A percentile compares a stretch with the other conserved stretches of the same genome.
Conservation (phyloP, 2,888 invertebrate species). For the Polydrusus tereticollis region DNA sequence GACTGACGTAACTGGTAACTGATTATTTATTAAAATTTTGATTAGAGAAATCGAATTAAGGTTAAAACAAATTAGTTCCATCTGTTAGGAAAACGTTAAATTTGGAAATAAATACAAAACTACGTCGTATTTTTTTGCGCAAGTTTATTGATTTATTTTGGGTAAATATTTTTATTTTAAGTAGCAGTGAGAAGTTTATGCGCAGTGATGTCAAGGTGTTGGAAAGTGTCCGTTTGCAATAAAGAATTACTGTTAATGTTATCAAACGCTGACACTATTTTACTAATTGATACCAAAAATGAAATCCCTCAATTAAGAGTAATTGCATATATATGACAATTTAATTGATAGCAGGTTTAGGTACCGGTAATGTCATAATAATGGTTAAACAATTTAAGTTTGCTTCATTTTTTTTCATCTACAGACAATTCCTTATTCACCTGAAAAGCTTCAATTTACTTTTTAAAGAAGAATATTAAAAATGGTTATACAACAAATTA, state of each 20-base stretch:
- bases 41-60: conserved; percentile 18
- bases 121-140: conserved; percentile 1
- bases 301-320: neutral
- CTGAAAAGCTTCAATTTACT: no score
- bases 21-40: neutral
- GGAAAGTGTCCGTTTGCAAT: conserved; percentile 7
- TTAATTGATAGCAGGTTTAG: neutral
- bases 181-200: neutral
- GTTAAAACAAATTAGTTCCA: conserved; percentile 16
- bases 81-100: conserved; percentile 7
- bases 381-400: no score
- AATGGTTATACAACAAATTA: no score
- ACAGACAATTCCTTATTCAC: no score
- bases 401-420: no score
- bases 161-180: neutral
- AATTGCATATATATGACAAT: neutral
- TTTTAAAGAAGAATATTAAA: no score
- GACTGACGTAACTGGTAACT: neutral
- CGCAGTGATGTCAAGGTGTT: conserved; percentile 9
- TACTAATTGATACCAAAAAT: neutral
- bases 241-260: neutral
- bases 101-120: neutral
- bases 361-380: no score
- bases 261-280: conserved; percentile 5
- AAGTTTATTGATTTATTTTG: conserved; percentile 6